Percentiles rank a stretch among this genome's conserved stretches.
Conservation (phyloP, 2,888 invertebrate species). For the Furcula furcula region DNA sequence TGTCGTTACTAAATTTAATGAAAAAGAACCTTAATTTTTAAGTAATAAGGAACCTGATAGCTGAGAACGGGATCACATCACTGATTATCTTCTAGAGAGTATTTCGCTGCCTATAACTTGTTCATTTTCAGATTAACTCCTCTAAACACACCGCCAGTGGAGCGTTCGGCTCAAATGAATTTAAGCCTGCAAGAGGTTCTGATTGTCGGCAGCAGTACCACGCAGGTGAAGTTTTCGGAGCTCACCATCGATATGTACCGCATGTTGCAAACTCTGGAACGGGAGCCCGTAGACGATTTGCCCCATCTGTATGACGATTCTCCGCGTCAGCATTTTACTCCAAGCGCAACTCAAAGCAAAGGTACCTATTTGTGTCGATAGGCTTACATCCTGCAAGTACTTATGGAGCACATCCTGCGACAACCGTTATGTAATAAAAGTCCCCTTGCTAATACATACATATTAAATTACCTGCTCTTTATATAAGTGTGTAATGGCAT, state of each 20-base stretch:
- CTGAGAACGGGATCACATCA: no score
- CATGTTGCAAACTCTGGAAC: constrained; percentile 96
- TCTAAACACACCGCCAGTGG: constrained; percentile 88
- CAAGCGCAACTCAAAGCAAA: constrained; percentile 58
- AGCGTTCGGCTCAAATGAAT: constrained; percentile 92
- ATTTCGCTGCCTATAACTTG: no score
- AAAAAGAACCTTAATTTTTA: no score
- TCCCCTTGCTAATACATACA: no score
- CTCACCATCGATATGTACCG: constrained; percentile 99
- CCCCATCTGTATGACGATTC: constrained; percentile 83
- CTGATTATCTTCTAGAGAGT: no score
- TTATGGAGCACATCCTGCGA: no score
- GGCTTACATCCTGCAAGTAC: no score
- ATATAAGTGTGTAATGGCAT: no score
- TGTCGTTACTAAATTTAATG: no score
- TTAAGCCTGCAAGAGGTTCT: constrained; percentile 95
- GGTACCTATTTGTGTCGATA: constrained; percentile 36
- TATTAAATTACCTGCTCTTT: no score
- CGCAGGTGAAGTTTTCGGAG: constrained; percentile 98
- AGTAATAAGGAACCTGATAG: no score
- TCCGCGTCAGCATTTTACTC: constrained; percentile 76
- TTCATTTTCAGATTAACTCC: constrained; percentile 86
- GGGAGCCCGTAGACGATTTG: constrained; percentile 93
- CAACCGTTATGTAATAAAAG: no score
- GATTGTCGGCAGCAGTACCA: constrained; percentile 95